Evolutionary conservation across 2,113 vertebrate species (phyloP).

Genomic region (Herpetotheres cachinnans): DNA sequence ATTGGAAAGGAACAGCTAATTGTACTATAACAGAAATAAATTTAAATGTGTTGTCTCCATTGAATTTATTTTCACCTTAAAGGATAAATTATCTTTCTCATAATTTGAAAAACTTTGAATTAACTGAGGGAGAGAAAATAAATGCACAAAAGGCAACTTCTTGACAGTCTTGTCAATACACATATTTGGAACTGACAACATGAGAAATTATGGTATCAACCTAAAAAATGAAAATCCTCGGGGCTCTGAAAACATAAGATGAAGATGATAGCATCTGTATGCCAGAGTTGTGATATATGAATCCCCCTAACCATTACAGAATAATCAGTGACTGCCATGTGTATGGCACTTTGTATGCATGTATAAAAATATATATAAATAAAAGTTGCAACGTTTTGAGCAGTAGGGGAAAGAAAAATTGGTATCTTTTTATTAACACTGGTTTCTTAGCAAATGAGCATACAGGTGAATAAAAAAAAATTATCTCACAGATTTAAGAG

Average conservation of each 20-base stretch:
- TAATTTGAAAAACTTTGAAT: constrained; percentile 34
- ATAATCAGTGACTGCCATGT: background rate
- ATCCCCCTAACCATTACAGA: background rate
- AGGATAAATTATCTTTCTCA: constrained; percentile 1
- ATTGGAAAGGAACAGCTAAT: background rate
- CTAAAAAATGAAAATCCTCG: constrained; percentile 37
- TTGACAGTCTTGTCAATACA: constrained; percentile 56
- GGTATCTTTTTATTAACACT: background rate
- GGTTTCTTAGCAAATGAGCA: background rate
- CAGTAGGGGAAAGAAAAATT: background rate
- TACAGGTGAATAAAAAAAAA: background rate
- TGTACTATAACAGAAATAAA: background rate
- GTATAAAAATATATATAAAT: background rate
- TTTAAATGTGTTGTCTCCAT: background rate
- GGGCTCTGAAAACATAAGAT: constrained; percentile 23
- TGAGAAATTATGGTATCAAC: constrained; percentile 41
- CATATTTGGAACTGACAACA: constrained; percentile 17
- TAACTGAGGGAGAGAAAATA: constrained; percentile 42
- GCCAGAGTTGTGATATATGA: background rate
- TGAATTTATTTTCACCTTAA: background rate
- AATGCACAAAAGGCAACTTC: constrained; percentile 5
- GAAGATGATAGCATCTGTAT: background rate
- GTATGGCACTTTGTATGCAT: background rate
- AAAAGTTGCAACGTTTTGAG: background rate
- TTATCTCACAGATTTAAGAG: background rate